Percentiles rank a stretch among this genome's conserved stretches.
Evolutionary conservation across 2,888 invertebrate species (phyloP).

Genomic region (Noctua comes): DNA sequence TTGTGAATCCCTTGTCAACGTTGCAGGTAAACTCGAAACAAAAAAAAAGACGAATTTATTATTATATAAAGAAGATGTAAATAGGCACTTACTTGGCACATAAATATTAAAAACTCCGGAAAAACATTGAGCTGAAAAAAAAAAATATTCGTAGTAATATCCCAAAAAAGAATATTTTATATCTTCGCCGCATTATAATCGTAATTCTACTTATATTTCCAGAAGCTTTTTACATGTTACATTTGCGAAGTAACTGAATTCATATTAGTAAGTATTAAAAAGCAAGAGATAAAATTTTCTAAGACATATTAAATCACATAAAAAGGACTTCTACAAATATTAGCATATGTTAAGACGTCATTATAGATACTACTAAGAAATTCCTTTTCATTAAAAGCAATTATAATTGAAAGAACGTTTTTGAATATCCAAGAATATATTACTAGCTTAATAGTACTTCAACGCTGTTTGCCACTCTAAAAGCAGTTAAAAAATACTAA

Average conservation of each 20-base stretch:
- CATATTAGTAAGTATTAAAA: conserved; percentile 6
- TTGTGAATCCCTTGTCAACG: background rate
- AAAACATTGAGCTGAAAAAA: background rate
- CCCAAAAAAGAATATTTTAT: conserved; percentile 6
- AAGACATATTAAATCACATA: background rate
- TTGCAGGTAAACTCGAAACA: background rate
- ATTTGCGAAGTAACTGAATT: background rate
- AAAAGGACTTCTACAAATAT: background rate
- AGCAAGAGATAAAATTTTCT: background rate
- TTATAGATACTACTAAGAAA: background rate
- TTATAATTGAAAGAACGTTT: conserved; percentile 1
- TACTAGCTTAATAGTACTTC: conserved; percentile 16
- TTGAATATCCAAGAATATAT: conserved; percentile 12
- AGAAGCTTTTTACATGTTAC: conserved; percentile 18
- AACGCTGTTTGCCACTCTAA: conserved; percentile 17
- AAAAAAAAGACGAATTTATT: background rate
- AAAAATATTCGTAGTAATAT: background rate
- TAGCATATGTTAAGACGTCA: background rate
- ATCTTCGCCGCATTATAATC: conserved; percentile 7
- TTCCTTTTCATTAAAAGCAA: conserved; percentile 1
- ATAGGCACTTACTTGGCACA: background rate
- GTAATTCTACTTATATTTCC: conserved; percentile 18
- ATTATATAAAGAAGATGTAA: background rate
- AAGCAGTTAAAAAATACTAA: conserved; percentile 27
- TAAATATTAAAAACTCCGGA: background rate